phyloP scores from a whole-genome alignment of 2,113 vertebrate genomes.

The Aegithalos caudatus region DNA sequence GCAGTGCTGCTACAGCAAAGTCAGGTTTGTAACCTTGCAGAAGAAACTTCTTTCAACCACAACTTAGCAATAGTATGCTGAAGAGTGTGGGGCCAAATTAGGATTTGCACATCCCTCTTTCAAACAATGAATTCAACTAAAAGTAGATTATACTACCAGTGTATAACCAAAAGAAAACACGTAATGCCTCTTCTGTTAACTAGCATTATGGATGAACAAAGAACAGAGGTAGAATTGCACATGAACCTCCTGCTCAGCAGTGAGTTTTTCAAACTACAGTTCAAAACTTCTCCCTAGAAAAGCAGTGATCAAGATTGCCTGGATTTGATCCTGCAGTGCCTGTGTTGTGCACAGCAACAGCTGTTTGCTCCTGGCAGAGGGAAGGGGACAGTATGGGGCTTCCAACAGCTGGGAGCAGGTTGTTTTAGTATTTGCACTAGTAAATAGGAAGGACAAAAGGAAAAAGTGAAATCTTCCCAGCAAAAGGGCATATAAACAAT shows the following conservation, averaged over 20 bases:
- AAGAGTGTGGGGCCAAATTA: neutral
- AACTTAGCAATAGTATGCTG: neutral
- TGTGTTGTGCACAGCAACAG: neutral
- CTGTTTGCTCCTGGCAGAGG: neutral
- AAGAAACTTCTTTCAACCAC: neutral
- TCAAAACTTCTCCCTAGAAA: neutral
- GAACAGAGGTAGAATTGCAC: neutral
- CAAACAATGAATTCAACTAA: neutral
- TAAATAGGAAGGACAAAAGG: slow-evolving; percentile 14
- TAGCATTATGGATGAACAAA: neutral
- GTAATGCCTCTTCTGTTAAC: neutral
- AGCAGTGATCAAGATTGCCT: neutral
- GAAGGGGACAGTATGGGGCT: neutral
- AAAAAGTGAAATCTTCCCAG: neutral
- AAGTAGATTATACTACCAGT: neutral
- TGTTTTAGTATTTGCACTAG: neutral
- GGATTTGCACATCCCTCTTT: neutral
- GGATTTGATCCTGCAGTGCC: neutral
- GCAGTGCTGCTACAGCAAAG: neutral
- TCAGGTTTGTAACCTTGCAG: neutral
- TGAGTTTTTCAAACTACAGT: neutral
- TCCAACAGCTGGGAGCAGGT: neutral
- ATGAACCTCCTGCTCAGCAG: neutral
- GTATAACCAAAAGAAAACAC: neutral
- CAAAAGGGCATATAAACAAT: neutral